A percentile compares a stretch with the other conserved stretches of the same genome.
These are phyloP conservation scores for Crenichthys baileyi DNA, from an alignment of 2,797 vertebrate species.

Conservation along the genomic window DNA sequence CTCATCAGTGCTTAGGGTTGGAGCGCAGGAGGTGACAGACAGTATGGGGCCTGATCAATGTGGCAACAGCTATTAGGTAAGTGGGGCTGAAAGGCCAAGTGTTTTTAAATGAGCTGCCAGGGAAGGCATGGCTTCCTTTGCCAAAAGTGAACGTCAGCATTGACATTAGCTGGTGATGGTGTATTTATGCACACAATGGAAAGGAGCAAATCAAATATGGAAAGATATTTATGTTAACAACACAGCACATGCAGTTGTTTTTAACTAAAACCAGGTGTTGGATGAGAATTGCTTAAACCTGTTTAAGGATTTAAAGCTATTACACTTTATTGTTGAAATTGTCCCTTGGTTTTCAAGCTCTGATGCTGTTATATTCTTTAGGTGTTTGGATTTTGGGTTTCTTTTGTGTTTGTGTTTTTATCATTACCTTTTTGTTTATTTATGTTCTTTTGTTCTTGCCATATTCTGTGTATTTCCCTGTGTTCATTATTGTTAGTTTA, in stretches of 20 bases:
- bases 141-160: conserved; percentile 45
- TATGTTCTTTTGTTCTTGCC: no score
- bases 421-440: no score
- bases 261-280: background rate
- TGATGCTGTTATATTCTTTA: no score
- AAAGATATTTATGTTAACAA: conserved; percentile 1
- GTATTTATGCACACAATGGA: conserved; percentile 28
- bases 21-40: conserved; percentile 78
- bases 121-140: conserved; percentile 52
- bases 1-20: conserved; percentile 73
- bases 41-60: conserved; percentile 84
- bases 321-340: background rate
- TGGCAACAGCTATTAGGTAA: conserved; percentile 81
- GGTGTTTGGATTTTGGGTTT: no score
- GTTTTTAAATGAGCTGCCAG: conserved; percentile 59
- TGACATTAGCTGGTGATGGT: conserved; percentile 35
- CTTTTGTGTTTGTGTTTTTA: no score
- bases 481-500: no score
- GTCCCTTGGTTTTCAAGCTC: background rate
- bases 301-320: background rate
- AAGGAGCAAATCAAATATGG: conserved; percentile 18
- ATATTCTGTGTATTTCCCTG: no score
- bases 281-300: background rate
- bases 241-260: background rate
- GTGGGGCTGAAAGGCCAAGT: conserved; percentile 83